Evolutionary conservation across 2,888 invertebrate genomes (phyloP).

Genomic region (Carpatolechia fugitivella): DNA sequence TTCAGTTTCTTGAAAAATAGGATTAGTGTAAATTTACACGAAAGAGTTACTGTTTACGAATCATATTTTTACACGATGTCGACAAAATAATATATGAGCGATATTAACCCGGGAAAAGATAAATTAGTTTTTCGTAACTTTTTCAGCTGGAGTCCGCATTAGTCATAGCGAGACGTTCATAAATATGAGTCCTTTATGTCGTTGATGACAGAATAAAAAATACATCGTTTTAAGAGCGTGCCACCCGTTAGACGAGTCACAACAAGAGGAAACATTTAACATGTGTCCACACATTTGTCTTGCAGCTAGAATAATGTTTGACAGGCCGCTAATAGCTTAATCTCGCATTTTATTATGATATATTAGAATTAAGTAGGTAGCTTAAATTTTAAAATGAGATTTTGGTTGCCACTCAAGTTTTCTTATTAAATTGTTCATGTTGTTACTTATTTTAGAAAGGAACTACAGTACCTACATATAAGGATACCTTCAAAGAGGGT

Average conservation of each 20-base stretch:
- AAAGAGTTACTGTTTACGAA: background rate
- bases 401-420: background rate
- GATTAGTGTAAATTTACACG: background rate
- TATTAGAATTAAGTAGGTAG: background rate
- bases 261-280: conserved; percentile 30
- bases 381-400: background rate
- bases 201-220: conserved; percentile 29
- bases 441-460: background rate
- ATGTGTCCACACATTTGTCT: conserved; percentile 17
- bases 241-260: conserved; percentile 25
- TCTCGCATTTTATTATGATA: conserved; percentile 5
- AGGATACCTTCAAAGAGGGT: too few relatives aligned
- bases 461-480: too few relatives aligned
- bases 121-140: conserved; percentile 22
- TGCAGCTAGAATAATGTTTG: conserved; percentile 18
- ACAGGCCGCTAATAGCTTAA: conserved; percentile 23
- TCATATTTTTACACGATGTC: background rate
- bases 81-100: background rate
- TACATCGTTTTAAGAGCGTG: conserved; percentile 22
- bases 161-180: conserved; percentile 24
- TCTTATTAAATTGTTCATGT: background rate
- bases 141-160: conserved; percentile 22
- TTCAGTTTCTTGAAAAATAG: background rate
- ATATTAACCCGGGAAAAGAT: conserved; percentile 16
- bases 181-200: conserved; percentile 24